Evolutionary conservation across 1,140 invertebrate genomes (phyloP).

Genomic region (Ostrea edulis): DNA sequence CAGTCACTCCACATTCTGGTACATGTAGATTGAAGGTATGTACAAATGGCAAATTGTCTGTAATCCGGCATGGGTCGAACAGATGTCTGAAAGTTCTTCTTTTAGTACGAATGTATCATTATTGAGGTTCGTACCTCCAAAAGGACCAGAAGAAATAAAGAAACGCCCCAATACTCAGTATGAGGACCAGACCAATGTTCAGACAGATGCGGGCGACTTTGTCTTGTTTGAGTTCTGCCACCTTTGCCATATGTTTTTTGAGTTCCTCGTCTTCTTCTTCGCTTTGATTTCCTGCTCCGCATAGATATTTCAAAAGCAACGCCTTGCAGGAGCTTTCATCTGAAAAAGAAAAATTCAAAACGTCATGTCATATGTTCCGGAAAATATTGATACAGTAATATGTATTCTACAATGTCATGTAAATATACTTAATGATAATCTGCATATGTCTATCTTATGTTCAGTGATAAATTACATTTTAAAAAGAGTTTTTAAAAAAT

Average conservation of each 20-base stretch:
- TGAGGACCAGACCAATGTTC: slow-evolving; percentile 58
- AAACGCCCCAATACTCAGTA: slow-evolving; percentile 58
- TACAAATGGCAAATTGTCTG: no score
- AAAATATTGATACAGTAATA: neutral
- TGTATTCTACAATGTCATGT: neutral
- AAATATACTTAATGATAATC: neutral
- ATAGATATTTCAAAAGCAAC: slow-evolving; percentile 48
- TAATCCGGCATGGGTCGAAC: no score
- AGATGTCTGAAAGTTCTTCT: no score
- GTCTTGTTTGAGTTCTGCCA: slow-evolving; percentile 64
- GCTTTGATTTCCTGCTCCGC: slow-evolving; percentile 50
- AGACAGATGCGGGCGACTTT: slow-evolving; percentile 53
- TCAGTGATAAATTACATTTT: no score
- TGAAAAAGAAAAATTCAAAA: slow-evolving; percentile 11
- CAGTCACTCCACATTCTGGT: no score
- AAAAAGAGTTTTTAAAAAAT: neutral
- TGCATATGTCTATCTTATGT: neutral
- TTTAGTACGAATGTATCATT: neutral
- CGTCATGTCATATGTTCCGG: neutral
- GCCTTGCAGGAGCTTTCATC: slow-evolving; percentile 48
- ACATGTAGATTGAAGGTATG: no score
- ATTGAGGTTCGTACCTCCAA: slow-evolving; percentile 56
- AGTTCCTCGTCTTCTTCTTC: slow-evolving; percentile 56
- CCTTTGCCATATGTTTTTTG: slow-evolving; percentile 61
- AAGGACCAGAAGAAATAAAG: slow-evolving; percentile 70